Evolutionary conservation across 2,888 invertebrate genomes (phyloP).

Genomic region (Acleris laterana): DNA sequence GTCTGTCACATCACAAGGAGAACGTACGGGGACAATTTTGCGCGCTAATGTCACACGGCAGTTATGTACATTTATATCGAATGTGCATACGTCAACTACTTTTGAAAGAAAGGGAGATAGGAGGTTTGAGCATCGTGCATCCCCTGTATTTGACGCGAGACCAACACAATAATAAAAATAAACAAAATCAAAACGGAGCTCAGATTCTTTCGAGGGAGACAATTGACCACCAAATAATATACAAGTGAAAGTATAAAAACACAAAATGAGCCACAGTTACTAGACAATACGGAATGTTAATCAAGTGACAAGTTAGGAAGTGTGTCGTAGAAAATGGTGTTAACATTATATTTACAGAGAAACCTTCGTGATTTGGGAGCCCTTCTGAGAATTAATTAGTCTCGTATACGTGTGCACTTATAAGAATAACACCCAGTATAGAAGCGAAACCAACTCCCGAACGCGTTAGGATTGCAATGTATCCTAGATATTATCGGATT

Average conservation of each 20-base stretch:
- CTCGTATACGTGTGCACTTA: constrained; percentile 15
- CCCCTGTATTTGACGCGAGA: constrained; percentile 81
- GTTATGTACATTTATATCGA: constrained; percentile 43
- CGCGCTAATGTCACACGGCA: constrained; percentile 29
- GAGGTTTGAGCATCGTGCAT: constrained; percentile 82
- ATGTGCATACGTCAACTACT: constrained; percentile 54
- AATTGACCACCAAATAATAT: constrained; percentile 63
- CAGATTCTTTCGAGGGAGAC: constrained; percentile 82
- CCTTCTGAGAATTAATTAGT: constrained; percentile 54
- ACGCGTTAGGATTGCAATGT: neutral
- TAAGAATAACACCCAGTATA: constrained; percentile 3
- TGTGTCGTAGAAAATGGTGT: constrained; percentile 66
- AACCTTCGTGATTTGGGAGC: constrained; percentile 50
- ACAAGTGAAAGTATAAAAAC: constrained; percentile 51
- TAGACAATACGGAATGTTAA: constrained; percentile 74
- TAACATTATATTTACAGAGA: constrained; percentile 52
- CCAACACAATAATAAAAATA: constrained; percentile 59
- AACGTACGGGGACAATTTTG: constrained; percentile 30
- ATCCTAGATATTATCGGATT: neutral
- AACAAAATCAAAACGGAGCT: constrained; percentile 65
- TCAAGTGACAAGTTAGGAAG: constrained; percentile 68
- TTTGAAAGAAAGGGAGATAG: constrained; percentile 64
- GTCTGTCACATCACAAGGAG: constrained; percentile 38
- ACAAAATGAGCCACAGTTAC: constrained; percentile 51
- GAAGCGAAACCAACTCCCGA: neutral